phyloP scores from a whole-genome alignment of 1,140 invertebrate species.

The Chironomus striatipennis region DNA sequence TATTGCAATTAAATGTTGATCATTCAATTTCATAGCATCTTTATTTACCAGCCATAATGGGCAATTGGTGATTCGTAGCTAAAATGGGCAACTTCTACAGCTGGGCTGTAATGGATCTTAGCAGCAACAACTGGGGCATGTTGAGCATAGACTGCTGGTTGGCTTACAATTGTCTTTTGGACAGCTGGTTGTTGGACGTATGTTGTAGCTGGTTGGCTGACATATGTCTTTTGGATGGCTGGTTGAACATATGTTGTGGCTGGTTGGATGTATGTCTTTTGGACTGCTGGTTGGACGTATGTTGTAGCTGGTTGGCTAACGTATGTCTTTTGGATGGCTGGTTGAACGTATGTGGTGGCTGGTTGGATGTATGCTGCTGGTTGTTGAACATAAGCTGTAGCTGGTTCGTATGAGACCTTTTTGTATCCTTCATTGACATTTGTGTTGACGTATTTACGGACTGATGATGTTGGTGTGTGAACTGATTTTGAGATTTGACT shows the following conservation, averaged over 20 bases:
- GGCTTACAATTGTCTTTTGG: constrained; percentile 26
- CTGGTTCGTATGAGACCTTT: not conserved
- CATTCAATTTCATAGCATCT: not conserved
- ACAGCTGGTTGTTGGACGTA: constrained; percentile 25
- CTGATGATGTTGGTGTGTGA: constrained; percentile 52
- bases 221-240: constrained; percentile 26
- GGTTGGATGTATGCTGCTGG: constrained; percentile 34
- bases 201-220: constrained; percentile 22
- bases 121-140: constrained; percentile 37
- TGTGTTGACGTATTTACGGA: constrained; percentile 51
- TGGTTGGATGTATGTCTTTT: constrained; percentile 25
- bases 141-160: constrained; percentile 25
- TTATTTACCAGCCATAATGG: constrained; percentile 43
- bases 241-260: constrained; percentile 26
- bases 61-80: constrained; percentile 44
- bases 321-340: constrained; percentile 27
- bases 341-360: constrained; percentile 29
- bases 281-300: constrained; percentile 26
- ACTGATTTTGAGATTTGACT: constrained; percentile 52
- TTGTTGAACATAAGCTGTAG: not conserved
- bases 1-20: not conserved
- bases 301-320: not conserved
- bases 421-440: constrained; percentile 48
- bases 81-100: constrained; percentile 44
- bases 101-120: constrained; percentile 42